These are phyloP conservation scores for Macrotrachela quadricornifera DNA, from an alignment of 1,140 invertebrate species.

Conservation along the genomic window DNA sequence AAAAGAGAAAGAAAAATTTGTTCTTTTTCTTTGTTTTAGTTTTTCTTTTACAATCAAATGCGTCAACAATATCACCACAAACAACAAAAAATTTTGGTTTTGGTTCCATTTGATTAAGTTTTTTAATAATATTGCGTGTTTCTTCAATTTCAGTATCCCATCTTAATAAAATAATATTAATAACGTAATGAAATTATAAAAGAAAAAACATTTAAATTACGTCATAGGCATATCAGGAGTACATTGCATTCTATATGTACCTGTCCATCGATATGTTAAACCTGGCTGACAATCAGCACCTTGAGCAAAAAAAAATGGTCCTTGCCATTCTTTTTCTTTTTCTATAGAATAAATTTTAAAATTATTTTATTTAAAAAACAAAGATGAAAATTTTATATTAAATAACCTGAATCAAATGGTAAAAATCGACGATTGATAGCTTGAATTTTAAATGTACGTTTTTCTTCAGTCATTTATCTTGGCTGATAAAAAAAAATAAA, in stretches of 20 bases:
- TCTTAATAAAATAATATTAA: background rate
- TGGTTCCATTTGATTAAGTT: constrained; percentile 32
- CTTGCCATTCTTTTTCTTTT: constrained; percentile 19
- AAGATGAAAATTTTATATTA: too few species aligned
- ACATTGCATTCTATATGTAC: constrained; percentile 18
- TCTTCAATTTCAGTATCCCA: constrained; percentile 35
- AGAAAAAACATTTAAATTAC: background rate
- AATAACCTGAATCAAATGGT: too few species aligned
- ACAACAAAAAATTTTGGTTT: constrained; percentile 36
- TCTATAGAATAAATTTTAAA: background rate
- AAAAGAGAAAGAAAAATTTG: background rate
- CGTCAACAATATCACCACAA: constrained; percentile 37
- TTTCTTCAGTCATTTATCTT: too few species aligned
- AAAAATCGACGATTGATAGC: too few species aligned
- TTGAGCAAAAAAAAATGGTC: constrained; percentile 33
- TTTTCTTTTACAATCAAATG: constrained; percentile 31
- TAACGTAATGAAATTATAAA: background rate
- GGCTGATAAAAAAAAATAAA: too few species aligned
- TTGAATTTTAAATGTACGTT: too few species aligned
- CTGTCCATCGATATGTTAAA: constrained; percentile 22
- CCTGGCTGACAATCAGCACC: constrained; percentile 37
- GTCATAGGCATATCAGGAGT: constrained; percentile 11
- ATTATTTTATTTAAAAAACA: too few species aligned
- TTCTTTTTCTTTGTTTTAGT: background rate
- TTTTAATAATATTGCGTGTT: constrained; percentile 22